Evolutionary conservation across 92 coral and sea anemone species (phyloP).

Genomic region (Siderastrea siderea): DNA sequence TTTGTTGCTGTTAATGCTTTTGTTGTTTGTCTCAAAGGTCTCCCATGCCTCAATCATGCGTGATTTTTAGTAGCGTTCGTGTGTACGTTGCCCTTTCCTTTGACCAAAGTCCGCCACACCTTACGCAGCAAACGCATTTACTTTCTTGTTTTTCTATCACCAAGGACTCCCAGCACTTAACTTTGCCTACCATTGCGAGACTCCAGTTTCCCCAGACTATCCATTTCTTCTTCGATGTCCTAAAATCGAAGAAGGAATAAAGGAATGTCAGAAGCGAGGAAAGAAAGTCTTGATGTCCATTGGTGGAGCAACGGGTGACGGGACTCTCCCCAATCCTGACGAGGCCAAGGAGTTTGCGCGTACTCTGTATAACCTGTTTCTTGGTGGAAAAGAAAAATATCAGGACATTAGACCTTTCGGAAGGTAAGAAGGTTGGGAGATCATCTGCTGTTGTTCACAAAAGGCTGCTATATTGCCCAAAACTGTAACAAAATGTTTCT

Average conservation of each 20-base stretch:
- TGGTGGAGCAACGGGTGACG: constrained; percentile 90
- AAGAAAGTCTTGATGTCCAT: constrained; percentile 86
- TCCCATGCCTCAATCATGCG: no score
- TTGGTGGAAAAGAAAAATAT: constrained; percentile 57
- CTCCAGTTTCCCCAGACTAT: constrained; percentile 68
- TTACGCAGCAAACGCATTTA: no score
- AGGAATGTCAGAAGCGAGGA: constrained; percentile 80
- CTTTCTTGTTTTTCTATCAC: neutral
- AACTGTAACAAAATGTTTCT: no score
- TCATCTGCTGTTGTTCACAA: no score
- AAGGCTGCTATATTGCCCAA: no score
- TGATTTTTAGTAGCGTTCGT: no score
- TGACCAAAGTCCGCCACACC: neutral
- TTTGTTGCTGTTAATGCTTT: no score
- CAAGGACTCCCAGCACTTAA: constrained; percentile 79
- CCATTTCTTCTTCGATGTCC: constrained; percentile 88
- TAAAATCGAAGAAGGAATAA: constrained; percentile 82
- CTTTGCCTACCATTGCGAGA: constrained; percentile 90
- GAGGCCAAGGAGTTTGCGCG: constrained; percentile 79
- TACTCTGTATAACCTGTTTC: constrained; percentile 81
- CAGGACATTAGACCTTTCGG: constrained; percentile 78
- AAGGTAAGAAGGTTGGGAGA: constrained; percentile 41
- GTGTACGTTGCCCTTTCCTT: no score
- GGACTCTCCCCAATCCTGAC: constrained; percentile 73
- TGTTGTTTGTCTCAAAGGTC: no score